A percentile compares a stretch with the other conserved stretches of the same genome.
Conservation (phyloP, 2,888 invertebrate species). For the Apamea sordens region DNA sequence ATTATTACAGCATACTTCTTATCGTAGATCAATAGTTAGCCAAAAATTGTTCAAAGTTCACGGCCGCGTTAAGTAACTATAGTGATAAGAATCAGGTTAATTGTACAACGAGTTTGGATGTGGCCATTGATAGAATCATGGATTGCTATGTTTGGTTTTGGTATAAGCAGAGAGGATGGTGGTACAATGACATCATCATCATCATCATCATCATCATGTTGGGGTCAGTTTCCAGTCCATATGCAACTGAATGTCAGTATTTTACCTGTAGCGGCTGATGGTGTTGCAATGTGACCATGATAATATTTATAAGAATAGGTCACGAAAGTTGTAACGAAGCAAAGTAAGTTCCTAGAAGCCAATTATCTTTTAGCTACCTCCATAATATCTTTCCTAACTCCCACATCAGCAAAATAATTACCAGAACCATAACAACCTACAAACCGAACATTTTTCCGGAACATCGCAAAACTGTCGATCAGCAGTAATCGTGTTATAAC, state of each 20-base stretch:
- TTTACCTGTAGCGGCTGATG: not conserved
- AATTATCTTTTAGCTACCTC: conserved; percentile 37
- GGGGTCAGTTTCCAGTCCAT: not conserved
- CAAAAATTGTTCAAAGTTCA: conserved; percentile 61
- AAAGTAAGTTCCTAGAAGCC: conserved; percentile 24
- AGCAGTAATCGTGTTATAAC: conserved; percentile 61
- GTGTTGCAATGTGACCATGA: conserved; percentile 5
- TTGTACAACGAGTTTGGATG: conserved; percentile 46
- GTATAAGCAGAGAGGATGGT: not conserved
- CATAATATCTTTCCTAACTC: conserved; percentile 43
- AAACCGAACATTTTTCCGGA: conserved; percentile 55
- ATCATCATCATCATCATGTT: not conserved
- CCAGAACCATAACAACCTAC: conserved; percentile 40
- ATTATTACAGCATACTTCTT: conserved; percentile 55
- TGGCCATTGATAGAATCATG: conserved; percentile 28
- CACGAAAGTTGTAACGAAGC: conserved; percentile 17
- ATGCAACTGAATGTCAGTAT: not conserved
- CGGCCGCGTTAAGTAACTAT: conserved; percentile 46
- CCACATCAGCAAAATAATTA: conserved; percentile 56
- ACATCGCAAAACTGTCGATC: conserved; percentile 64
- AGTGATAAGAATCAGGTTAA: conserved; percentile 55
- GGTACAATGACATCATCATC: not conserved
- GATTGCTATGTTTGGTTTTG: conserved; percentile 5
- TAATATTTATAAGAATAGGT: conserved; percentile 7
- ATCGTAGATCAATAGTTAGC: conserved; percentile 60